Percentiles rank a stretch among this genome's conserved stretches.
Conservation (phyloP, 1,140 invertebrate genomes). For the Leucophenga varia region DNA sequence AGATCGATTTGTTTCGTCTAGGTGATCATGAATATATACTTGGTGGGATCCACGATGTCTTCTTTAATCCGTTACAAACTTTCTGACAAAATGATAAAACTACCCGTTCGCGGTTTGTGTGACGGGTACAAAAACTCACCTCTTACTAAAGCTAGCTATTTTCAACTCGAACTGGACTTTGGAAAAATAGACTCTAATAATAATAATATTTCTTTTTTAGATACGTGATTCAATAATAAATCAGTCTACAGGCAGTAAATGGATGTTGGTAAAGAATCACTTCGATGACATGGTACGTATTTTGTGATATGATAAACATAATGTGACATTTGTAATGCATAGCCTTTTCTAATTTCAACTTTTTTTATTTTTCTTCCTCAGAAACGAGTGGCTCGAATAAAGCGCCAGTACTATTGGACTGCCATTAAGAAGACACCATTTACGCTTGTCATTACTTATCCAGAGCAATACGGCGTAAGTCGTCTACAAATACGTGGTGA, state of each 20-base stretch:
- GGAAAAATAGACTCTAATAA: not conserved
- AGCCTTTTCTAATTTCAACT: too few relatives aligned
- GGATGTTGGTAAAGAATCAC: conserved; percentile 76
- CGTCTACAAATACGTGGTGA: conserved; percentile 66
- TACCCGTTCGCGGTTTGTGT: too few relatives aligned
- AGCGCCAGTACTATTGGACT: conserved; percentile 76
- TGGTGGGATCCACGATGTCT: too few relatives aligned
- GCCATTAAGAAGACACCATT: conserved; percentile 78
- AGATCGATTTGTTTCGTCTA: too few relatives aligned
- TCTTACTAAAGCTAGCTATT: too few relatives aligned
- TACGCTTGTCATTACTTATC: conserved; percentile 78
- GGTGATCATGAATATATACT: too few relatives aligned
- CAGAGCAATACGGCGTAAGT: conserved; percentile 70
- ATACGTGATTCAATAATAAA: conserved; percentile 76
- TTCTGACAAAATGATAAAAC: too few relatives aligned
- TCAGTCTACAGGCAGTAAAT: conserved; percentile 70
- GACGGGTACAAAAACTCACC: too few relatives aligned
- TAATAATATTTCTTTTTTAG: conserved; percentile 53
- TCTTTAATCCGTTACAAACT: too few relatives aligned
- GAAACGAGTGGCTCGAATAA: conserved; percentile 76
- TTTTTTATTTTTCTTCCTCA: conserved; percentile 56
- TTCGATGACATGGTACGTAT: conserved; percentile 87
- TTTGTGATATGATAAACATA: too few relatives aligned
- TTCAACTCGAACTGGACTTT: too few relatives aligned
- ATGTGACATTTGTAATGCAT: too few relatives aligned